Percentiles rank a stretch among this genome's conserved stretches.
Evolutionary conservation across 2,888 invertebrate genomes (phyloP).

Genomic region (Cheilosia impressa): DNA sequence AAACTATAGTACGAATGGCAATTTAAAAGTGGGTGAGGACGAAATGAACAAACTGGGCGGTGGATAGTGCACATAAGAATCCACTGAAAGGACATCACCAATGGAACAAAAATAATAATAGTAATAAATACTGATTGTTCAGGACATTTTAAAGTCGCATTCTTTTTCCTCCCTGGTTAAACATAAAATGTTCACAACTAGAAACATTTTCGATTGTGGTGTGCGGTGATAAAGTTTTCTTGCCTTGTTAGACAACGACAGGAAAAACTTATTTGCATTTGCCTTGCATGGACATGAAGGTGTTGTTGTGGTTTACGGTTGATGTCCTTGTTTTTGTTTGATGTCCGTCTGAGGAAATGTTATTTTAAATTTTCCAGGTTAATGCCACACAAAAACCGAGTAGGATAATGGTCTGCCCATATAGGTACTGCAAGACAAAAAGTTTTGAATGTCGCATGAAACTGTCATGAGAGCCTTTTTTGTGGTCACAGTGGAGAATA

Average conservation of each 20-base stretch:
- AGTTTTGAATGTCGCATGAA: conserved; percentile 2
- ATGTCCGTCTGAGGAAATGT: conserved; percentile 29
- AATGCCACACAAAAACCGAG: conserved; percentile 21
- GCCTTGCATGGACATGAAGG: background rate
- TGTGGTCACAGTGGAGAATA: background rate
- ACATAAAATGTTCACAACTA: background rate
- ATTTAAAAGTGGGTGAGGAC: background rate
- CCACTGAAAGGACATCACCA: too few species aligned
- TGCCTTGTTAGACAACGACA: background rate
- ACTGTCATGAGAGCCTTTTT: conserved; percentile 4
- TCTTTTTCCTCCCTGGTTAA: background rate
- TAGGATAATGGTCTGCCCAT: background rate
- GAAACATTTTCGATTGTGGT: background rate
- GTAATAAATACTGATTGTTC: background rate
- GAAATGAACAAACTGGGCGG: background rate
- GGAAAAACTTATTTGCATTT: conserved; percentile 22
- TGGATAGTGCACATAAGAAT: too few species aligned
- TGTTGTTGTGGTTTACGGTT: background rate
- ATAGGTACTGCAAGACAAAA: background rate
- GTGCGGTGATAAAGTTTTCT: conserved; percentile 3
- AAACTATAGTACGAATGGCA: conserved; percentile 6
- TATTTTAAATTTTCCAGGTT: conserved; percentile 24
- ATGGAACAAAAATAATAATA: too few species aligned
- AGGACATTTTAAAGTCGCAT: background rate
- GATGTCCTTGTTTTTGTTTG: conserved; percentile 27